Base-by-base conservation (phyloP, 2,888 invertebrate species). In the Dynastes maya region DNA sequence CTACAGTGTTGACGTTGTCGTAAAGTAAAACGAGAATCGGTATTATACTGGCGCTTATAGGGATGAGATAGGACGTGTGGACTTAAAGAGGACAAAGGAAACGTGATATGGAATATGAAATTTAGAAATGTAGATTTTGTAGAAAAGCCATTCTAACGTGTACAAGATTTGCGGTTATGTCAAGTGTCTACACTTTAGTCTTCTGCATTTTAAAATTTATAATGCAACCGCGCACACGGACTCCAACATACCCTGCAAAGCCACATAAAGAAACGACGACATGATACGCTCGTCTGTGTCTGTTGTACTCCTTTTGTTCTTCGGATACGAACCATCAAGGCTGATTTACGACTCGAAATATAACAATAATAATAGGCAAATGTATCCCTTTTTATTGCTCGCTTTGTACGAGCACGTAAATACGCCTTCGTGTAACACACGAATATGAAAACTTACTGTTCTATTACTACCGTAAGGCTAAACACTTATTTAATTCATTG, bases 101-200 rank as follows among this genome's bases (percentile, higher is more conserved):
- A 84, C 84, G 84, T 84, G 84, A 83, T 83, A 80, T 79, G 80
- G 84, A 83, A 84, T 84, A 84, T 83, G 84, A 83, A 84, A 83
- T 83, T 83, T 80, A 70, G 83, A 84, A 83, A 83, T 84, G 83
- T 82, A 84, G 83, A 84, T 84, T 84, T 82, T 58, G 58, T 67
- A 49, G 67, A 61, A 61, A 67, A 68, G 68, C 63, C 61, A 51
- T 80, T 80, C 80, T 80, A 81, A 81, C 81, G 61, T 78, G 70
- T 72, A 78, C 74, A 79, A 79, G 82, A 80, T 82, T 82, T 82
- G 82, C 80, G 81, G 81, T 79, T 80, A 79, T 78, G 82, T 81
- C 81, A 81, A 81, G 80, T 80, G 79, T 78, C 78, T 78, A 79
- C 76, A 79, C 68, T 75, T 78, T 68, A 53, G 70, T 40, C 61